A percentile compares a stretch with the other conserved stretches of the same genome.
Conservation (phyloP, 2,888 invertebrate species). For the Chrysolina haemoptera region DNA sequence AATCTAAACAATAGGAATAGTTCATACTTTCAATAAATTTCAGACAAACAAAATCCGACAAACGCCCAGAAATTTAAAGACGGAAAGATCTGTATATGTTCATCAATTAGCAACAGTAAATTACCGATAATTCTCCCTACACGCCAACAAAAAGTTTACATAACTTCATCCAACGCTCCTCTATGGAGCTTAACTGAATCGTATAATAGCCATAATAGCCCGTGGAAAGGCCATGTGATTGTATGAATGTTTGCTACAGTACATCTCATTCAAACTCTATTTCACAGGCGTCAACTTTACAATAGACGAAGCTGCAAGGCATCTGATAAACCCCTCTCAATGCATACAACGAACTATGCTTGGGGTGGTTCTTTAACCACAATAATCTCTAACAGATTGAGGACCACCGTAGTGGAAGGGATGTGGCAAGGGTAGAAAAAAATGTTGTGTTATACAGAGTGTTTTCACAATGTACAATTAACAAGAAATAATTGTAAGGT, state of each 20-base stretch:
- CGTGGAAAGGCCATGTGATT: constrained; percentile 54
- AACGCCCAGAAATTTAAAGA: background rate
- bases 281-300: constrained; percentile 65
- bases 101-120: constrained; percentile 17
- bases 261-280: constrained; percentile 59
- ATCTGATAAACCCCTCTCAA: constrained; percentile 58
- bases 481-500: background rate
- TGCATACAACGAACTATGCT: constrained; percentile 22
- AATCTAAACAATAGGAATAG: background rate
- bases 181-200: constrained; percentile 42
- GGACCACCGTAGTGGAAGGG: constrained; percentile 42
- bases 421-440: constrained; percentile 18
- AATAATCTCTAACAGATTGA: constrained; percentile 52
- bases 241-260: constrained; percentile 57
- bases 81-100: background rate
- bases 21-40: background rate
- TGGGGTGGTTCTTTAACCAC: constrained; percentile 35
- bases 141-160: constrained; percentile 21
- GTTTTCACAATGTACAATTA: background rate
- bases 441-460: constrained; percentile 12
- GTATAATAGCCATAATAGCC: constrained; percentile 51
- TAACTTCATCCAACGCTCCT: constrained; percentile 22
- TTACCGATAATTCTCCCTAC: background rate
- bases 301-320: constrained; percentile 60
- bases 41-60: background rate